Percentiles rank a stretch among this genome's conserved stretches.
Evolutionary conservation across 2,113 vertebrate genomes (phyloP).

Genomic region (Psettodes erumei): DNA sequence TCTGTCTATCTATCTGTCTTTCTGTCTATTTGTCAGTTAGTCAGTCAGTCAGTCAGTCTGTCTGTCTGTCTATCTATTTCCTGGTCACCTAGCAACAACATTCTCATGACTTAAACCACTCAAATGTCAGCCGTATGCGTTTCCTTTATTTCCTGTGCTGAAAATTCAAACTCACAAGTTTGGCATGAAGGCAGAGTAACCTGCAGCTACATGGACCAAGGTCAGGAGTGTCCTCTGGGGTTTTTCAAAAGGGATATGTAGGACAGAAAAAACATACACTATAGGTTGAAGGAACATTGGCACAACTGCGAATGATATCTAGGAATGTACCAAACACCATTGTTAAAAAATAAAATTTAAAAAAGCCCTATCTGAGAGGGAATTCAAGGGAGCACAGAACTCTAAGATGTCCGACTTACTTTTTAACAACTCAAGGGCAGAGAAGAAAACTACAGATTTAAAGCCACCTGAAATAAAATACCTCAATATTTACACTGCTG

Average conservation of each 20-base stretch:
- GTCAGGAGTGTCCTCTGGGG: slow-evolving; percentile 5
- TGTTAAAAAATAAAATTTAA: not conserved
- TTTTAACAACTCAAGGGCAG: slow-evolving; percentile 13
- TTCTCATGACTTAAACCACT: not conserved
- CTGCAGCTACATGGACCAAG: slow-evolving; percentile 6
- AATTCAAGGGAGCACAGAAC: not conserved
- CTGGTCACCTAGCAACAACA: slow-evolving; percentile 28
- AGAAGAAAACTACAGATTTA: slow-evolving; percentile 11
- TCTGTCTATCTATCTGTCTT: not conserved
- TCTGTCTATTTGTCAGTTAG: too few species aligned
- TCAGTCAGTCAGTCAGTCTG: too few species aligned
- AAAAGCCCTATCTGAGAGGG: not conserved
- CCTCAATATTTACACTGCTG: slow-evolving; percentile 45
- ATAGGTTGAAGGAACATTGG: not conserved
- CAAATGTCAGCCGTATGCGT: not conserved
- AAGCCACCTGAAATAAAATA: slow-evolving; percentile 34
- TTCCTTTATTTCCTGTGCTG: slow-evolving; percentile 1
- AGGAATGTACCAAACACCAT: not conserved
- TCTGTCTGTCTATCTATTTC: too few species aligned
- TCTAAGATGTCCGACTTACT: not conserved
- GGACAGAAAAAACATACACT: not conserved
- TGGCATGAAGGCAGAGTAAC: slow-evolving; percentile 8
- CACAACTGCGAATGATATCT: not conserved
- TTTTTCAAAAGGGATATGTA: not conserved
- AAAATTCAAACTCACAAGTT: not conserved